These are phyloP conservation scores for Latrodectus geometricus DNA, from an alignment of 1,140 invertebrate species.

Conservation along the genomic window DNA sequence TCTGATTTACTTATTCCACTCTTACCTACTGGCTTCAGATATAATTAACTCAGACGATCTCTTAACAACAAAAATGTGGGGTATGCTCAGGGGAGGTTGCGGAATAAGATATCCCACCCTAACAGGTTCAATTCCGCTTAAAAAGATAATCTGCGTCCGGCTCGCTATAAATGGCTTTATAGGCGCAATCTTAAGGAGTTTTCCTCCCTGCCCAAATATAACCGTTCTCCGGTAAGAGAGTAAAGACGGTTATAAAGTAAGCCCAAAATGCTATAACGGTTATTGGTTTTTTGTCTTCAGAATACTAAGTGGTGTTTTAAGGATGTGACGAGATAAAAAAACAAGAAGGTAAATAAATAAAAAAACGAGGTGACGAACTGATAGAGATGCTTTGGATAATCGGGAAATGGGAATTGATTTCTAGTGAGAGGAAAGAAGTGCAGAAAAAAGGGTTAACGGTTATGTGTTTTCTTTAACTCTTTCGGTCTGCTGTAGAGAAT, in stretches of 20 bases:
- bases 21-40: no score
- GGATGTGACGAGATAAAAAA: constrained; percentile 38
- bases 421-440: neutral
- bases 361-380: constrained; percentile 9
- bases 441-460: neutral
- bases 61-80: no score
- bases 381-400: constrained; percentile 18
- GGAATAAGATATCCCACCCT: neutral
- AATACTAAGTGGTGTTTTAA: constrained; percentile 52
- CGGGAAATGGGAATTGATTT: constrained; percentile 17
- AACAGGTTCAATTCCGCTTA: constrained; percentile 28
- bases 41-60: no score
- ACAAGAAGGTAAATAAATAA: constrained; percentile 42
- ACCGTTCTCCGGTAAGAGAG: constrained; percentile 3
- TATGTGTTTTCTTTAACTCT: neutral
- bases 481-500: neutral
- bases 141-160: constrained; percentile 47
- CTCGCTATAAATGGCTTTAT: constrained; percentile 51
- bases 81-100: no score
- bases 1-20: no score
- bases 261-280: constrained; percentile 39
- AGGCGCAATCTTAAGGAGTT: constrained; percentile 20
- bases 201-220: neutral
- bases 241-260: constrained; percentile 44
- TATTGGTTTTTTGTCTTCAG: constrained; percentile 55